Conservation (phyloP, 2,888 invertebrate genomes). For the Drosophila imparisetae region DNA sequence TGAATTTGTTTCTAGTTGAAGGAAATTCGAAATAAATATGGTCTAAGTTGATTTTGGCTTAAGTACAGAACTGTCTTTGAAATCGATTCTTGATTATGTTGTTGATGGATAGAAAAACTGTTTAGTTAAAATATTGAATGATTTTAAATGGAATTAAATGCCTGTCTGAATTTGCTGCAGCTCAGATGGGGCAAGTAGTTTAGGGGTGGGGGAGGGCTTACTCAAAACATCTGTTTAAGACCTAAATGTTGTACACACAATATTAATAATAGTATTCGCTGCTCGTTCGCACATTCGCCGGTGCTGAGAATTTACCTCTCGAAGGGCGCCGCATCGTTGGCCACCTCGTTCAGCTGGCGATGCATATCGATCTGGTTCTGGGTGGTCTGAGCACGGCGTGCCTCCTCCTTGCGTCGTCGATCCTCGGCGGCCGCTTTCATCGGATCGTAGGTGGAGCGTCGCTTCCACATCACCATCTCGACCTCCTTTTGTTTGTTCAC, state of each 20-base stretch:
- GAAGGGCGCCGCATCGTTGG: slow-evolving; percentile 68
- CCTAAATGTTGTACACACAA: slow-evolving; percentile 23
- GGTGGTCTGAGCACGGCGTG: slow-evolving; percentile 82
- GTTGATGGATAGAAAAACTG: not conserved
- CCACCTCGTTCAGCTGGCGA: slow-evolving; percentile 55
- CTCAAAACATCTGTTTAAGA: slow-evolving; percentile 26
- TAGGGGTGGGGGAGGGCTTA: not conserved
- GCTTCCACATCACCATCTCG: slow-evolving; percentile 97
- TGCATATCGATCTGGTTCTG: slow-evolving; percentile 70
- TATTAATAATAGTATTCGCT: not conserved
- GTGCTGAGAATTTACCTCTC: slow-evolving; percentile 78
- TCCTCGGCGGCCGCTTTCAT: slow-evolving; percentile 96
- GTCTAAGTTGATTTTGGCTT: not conserved
- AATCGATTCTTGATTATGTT: not conserved
- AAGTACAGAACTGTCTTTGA: not conserved
- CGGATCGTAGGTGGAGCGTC: slow-evolving; percentile 97
- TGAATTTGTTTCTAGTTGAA: not conserved
- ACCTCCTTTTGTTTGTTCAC: slow-evolving; percentile 90
- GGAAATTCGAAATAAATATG: not conserved
- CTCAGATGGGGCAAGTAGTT: not conserved
- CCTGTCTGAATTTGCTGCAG: not conserved
- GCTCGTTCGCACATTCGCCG: not conserved
- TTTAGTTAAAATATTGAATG: not conserved
- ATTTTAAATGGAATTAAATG: not conserved
- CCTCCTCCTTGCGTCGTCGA: slow-evolving; percentile 87